These are phyloP conservation scores for Cacatua alba DNA, from an alignment of 2,113 vertebrate genomes.

Conservation along the genomic window DNA sequence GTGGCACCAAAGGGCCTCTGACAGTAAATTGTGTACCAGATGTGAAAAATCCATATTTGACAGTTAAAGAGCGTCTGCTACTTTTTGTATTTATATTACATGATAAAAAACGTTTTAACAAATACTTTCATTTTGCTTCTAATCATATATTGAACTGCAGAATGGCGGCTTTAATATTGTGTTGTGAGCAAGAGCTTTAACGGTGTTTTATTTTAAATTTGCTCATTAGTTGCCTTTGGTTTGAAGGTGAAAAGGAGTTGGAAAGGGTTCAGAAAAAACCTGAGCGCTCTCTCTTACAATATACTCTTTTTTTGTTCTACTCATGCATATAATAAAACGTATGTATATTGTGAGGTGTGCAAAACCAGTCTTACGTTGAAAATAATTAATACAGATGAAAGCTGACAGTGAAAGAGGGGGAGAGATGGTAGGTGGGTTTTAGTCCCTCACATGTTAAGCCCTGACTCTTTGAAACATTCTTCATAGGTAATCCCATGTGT, in stretches of 20 bases:
- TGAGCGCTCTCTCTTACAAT: background rate
- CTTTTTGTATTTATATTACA: background rate
- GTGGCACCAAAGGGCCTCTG: background rate
- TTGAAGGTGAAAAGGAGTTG: background rate
- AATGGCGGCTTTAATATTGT: background rate
- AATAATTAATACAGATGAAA: slow-evolving; percentile 7
- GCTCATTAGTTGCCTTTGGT: background rate
- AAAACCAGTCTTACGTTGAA: slow-evolving; percentile 3
- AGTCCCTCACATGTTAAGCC: background rate
- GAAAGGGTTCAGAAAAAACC: background rate
- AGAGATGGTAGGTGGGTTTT: background rate
- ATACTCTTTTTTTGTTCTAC: background rate
- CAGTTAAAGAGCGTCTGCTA: background rate
- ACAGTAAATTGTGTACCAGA: slow-evolving; percentile 13
- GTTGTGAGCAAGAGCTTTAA: background rate
- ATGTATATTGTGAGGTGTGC: background rate
- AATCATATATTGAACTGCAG: background rate
- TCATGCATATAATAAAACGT: background rate
- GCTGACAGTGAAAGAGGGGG: background rate
- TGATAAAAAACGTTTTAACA: background rate
- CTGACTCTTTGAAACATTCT: background rate
- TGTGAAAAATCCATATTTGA: slow-evolving; percentile 1
- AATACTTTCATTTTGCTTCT: background rate
- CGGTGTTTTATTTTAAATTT: background rate
- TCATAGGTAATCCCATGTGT: background rate